Base-by-base conservation (phyloP, 2,797 vertebrate genomes). In the Dromococcyx pavoninus region DNA sequence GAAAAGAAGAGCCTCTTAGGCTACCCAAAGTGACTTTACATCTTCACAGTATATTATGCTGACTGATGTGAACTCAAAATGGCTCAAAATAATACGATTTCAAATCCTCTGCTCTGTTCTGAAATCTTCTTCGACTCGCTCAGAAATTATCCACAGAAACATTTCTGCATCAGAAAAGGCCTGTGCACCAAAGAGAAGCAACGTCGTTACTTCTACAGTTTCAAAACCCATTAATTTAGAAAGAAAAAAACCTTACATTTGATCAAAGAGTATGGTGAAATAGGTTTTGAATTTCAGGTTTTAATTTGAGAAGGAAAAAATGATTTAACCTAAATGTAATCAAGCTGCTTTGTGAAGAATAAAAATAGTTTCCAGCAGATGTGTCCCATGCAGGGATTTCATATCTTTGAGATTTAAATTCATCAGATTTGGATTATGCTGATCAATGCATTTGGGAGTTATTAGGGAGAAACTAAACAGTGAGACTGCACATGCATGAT, bases 291-390 rank as follows among this genome's bases (percentile, higher is more conserved):
- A 94, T 91, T 94, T 94, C 94, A 96, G 93, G 93, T 86, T 96
- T 94, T 89, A 92, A 94, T 95, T 93, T 95, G 82, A 94, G 82
- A 88, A 77, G 51, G 22, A 76, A 91, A 95, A 90, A 77, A 39
- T 23, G 46, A 88, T 72, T 89, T 89, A 85, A 83, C 23, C 33
- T 78, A 96, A 96, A 94, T 96, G 85, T 89, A 94, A 91, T 94
- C 93, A 96, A 93, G 96, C 94, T 96, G 95, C 94, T 94, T 94
- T 65, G 39, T 78, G 75, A 91, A 93, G 88, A 94, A 95, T 73
- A 95, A 89, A 80, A 93, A 79, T 54, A 65, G 88, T 56, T 91
- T 86, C 88, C 91, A 90, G 76, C 79, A 96, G 86, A 94, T 88
- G 88, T 90, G 66, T 77, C 86, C 67, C 46, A 76, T 2, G 41